phyloP scores from a whole-genome alignment of 2,113 vertebrate genomes.

The Campylomormyrus numenius region DNA sequence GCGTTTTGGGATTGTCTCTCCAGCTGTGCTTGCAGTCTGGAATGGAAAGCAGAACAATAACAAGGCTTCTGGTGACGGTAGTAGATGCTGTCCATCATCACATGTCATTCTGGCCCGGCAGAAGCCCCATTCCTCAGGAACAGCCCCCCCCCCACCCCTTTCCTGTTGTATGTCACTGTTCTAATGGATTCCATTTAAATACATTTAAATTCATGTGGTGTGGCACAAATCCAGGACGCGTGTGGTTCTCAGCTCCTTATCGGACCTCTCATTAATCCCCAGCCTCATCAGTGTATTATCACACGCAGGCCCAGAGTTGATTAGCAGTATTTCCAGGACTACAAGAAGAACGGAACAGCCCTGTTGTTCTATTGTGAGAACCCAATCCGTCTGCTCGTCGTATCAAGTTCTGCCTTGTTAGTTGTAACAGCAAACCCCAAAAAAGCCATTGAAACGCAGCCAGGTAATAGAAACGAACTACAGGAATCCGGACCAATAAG shows the following conservation, averaged over 20 bases:
- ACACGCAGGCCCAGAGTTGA: not conserved
- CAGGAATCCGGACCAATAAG: not conserved
- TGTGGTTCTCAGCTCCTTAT: not conserved
- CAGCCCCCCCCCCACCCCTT: not conserved
- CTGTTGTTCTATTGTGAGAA: not conserved
- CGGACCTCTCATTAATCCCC: not conserved
- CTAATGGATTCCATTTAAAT: not conserved
- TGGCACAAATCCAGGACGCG: not conserved
- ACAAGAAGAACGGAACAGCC: not conserved
- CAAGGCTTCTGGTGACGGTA: not conserved
- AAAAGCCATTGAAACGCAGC: not conserved
- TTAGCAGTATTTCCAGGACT: not conserved
- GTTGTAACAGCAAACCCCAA: slow-evolving; percentile 2
- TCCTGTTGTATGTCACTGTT: not conserved
- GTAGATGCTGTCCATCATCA: not conserved
- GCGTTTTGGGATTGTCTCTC: not conserved
- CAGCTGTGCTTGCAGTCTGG: not conserved
- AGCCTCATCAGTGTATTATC: not conserved
- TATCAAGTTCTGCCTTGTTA: slow-evolving; percentile 5
- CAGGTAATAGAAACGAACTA: not conserved
- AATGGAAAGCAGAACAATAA: not conserved
- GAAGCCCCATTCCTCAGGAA: not conserved
- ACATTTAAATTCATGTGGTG: not conserved
- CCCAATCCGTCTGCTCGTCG: not conserved
- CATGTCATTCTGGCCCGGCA: not conserved